Evolutionary conservation across 2,888 invertebrate genomes (phyloP), one percentile per base, ranked within the genome.

Genomic region (Sphaerophoria taeniata): DNA sequence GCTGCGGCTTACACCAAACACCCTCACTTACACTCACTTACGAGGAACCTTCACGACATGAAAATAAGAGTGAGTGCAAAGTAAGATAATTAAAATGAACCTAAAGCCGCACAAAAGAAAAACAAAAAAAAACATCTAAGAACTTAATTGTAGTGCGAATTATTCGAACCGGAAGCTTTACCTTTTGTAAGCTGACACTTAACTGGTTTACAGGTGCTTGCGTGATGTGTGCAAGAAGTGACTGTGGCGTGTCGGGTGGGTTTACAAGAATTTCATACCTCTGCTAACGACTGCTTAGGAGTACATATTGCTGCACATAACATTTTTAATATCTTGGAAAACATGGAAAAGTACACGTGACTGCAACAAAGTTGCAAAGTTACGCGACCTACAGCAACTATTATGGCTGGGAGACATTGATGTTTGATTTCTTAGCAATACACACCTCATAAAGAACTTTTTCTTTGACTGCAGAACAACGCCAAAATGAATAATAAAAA

Each of bases 161-260:
- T 81, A 85, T 81, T 81, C 81, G 76, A 85, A 85, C 85, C 85
- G 85, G 85, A 85, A 85, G 85, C 73, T 81, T 81, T 65, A 73
- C 63, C 81, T 73, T 63, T 58, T 77, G 81, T 85, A 85, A 85
- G 76, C 85, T 81, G 85, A 85, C 81, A 85, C 85, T 85, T 85
- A 81, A 85, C 85, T 85, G 84, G 84, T 63, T 84, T 84, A 84
- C 75, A 84, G 75, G 80, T 84, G 80, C 80, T 84, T 61, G 80
- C 80, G 67, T 80, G 80, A 65, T 79, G 74, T 63, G 47, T 63
- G 33, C 63, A 47, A 63, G 47, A 74, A 67, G 65, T 84, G 84
- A 84, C 75, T 63, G 45, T 43, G 43, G 71, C 61, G 34, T 55
- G 63, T 58, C 53, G 63, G 33, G 39, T 53, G 78, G 36, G 4